These are phyloP conservation scores for Hiodon tergisus DNA, from an alignment of 2,113 vertebrate species.

Conservation along the genomic window DNA sequence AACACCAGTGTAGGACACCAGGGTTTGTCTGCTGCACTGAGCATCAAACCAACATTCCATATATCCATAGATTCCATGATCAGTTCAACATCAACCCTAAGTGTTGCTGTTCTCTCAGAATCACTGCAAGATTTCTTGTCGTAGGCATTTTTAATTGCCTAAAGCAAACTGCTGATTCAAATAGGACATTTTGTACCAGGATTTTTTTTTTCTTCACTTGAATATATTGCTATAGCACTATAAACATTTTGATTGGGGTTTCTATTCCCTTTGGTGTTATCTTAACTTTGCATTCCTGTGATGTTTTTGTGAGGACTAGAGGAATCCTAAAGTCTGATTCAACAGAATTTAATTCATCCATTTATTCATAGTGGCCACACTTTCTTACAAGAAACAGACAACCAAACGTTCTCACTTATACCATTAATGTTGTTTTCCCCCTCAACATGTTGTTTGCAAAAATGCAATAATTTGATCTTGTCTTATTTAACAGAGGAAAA, in stretches of 20 bases:
- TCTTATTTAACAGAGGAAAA: conserved; percentile 46
- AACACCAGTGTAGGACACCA: too few relatives aligned
- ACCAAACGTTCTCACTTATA: conserved; percentile 53
- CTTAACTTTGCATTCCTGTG: conserved; percentile 49
- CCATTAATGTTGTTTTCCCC: conserved; percentile 49
- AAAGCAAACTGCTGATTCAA: too few relatives aligned
- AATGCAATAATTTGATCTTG: conserved; percentile 52
- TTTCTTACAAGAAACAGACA: conserved; percentile 48
- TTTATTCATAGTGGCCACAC: conserved; percentile 61
- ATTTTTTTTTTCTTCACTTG: too few relatives aligned
- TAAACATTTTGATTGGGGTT: conserved; percentile 1
- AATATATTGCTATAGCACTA: too few relatives aligned
- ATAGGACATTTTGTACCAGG: too few relatives aligned
- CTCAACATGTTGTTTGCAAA: conserved; percentile 55
- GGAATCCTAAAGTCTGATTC: conserved; percentile 59
- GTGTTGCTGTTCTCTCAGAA: too few relatives aligned
- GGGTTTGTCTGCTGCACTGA: too few relatives aligned
- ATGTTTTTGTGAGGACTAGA: conserved; percentile 27
- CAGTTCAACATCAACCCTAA: too few relatives aligned
- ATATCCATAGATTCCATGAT: too few relatives aligned
- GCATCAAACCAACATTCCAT: too few relatives aligned
- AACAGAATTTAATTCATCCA: conserved; percentile 64
- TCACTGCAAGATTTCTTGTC: too few relatives aligned
- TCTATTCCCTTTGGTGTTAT: conserved; percentile 28
- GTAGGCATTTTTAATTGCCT: too few relatives aligned